Evolutionary conservation across 2,797 vertebrate species (phyloP).

Genomic region (Pelochelys cantorii): DNA sequence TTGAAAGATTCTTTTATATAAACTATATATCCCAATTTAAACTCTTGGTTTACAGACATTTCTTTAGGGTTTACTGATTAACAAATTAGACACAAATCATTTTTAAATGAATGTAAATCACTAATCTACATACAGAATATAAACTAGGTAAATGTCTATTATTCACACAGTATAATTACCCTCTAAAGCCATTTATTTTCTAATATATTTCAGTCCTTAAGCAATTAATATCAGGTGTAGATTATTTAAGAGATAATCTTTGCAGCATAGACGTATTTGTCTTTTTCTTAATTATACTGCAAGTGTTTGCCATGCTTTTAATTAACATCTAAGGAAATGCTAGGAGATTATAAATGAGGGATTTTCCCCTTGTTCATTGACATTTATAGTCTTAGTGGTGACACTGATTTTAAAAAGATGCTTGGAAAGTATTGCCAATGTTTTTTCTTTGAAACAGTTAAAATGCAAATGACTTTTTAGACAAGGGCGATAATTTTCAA

Average conservation of each 20-base stretch:
- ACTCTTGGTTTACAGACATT: neutral
- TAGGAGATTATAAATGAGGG: neutral
- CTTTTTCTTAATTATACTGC: constrained; percentile 30
- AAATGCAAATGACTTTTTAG: neutral
- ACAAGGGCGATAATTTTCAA: neutral
- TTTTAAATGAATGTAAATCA: constrained; percentile 25
- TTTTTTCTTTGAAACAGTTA: neutral
- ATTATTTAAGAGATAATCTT: constrained; percentile 27
- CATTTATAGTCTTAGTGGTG: neutral
- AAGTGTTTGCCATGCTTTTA: constrained; percentile 14
- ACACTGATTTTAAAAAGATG: neutral
- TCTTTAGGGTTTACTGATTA: neutral
- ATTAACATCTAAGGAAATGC: constrained; percentile 13
- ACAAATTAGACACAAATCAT: neutral
- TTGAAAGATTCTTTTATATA: neutral
- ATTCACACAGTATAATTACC: neutral
- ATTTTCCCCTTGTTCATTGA: neutral
- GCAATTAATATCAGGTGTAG: neutral
- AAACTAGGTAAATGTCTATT: neutral
- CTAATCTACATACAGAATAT: neutral
- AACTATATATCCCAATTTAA: neutral
- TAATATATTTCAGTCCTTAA: constrained; percentile 8
- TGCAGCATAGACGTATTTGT: neutral
- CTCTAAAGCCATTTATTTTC: neutral
- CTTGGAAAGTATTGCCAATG: neutral